phyloP scores from a whole-genome alignment of 2,113 vertebrate genomes.

The Antidorcas marsupialis region DNA sequence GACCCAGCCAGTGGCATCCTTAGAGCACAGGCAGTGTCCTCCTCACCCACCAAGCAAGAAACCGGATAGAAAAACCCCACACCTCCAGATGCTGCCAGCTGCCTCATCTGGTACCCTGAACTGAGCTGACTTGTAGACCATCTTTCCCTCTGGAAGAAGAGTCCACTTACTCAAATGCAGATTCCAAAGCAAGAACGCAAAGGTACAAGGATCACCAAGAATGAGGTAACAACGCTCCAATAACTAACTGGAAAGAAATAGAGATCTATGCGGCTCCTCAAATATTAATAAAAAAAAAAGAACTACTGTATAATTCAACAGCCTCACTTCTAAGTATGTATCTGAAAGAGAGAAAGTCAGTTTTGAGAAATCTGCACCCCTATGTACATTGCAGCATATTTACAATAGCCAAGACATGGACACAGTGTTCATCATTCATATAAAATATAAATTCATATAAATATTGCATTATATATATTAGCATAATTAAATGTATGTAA shows the following conservation, averaged over 20 bases:
- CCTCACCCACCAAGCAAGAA: not conserved
- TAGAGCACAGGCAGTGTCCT: not conserved
- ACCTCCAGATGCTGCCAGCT: not conserved
- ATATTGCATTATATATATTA: not conserved
- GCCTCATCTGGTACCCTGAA: not conserved
- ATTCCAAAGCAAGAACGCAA: not conserved
- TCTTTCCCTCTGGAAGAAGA: not conserved
- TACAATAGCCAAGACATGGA: not conserved
- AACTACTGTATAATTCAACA: not conserved
- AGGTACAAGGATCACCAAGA: not conserved
- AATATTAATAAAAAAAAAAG: not conserved
- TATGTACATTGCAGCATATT: not conserved
- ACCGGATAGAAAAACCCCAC: not conserved
- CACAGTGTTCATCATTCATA: not conserved
- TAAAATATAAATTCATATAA: not conserved
- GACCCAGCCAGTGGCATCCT: not conserved
- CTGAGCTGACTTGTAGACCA: not conserved
- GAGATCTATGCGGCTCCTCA: not conserved
- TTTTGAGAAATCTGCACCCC: not conserved
- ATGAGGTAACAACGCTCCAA: not conserved
- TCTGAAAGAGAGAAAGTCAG: not conserved
- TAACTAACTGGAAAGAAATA: not conserved
- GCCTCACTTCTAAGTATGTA: not conserved
- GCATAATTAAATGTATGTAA: not conserved
- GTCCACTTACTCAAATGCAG: not conserved